Base-by-base conservation (phyloP, 35 echinoderm and acorn worm species). In the Antedon bifida region DNA sequence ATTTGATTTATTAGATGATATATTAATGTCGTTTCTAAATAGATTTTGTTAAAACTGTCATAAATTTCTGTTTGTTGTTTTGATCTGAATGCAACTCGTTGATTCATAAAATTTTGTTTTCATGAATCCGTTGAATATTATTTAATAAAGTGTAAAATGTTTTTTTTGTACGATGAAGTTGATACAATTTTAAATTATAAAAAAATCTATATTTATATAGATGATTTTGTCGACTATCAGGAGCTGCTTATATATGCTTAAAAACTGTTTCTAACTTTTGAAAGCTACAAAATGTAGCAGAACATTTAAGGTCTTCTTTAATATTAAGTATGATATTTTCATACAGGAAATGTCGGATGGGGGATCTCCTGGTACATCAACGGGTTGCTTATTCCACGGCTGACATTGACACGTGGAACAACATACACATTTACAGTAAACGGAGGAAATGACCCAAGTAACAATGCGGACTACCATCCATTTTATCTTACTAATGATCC, bases 331-430 rank as follows among this genome's bases (percentile, higher is more conserved):
- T 74, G 1, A 34, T 44, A 16, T 31, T 46, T 78, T 73, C 16
- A 39, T 75, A 34, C 46, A 94, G 92, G 85, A 36, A 19, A 39
- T 23, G 73, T 87, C 38, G 88, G 88, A 5, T 90, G 88, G 81
- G 92, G 92, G 13, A 88, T 88, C 31, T 85, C 92, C 33, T 94
- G 88, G 88, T 94, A 84, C 35, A 87, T 94, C 28, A 90, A 94
- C 77, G 85, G 30, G 7, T 34, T 31, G 11, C 46, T 94, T 2
- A 94, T 94, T 34, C 92, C 92, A 14, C 51, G 76, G 1, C 81
- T 94, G 0, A 85, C 81, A 32, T 45, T 94, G 4, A 75, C 29
- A 31, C 74, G 88, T 30, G 88, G 88, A 3, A 45, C 29, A 11
- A 94, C 85, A 10, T 94, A 94, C 74, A 86, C 88, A 31, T 94